Base-by-base conservation (phyloP, 2,888 invertebrate genomes). In the Parapristionchus giblindavisi region DNA sequence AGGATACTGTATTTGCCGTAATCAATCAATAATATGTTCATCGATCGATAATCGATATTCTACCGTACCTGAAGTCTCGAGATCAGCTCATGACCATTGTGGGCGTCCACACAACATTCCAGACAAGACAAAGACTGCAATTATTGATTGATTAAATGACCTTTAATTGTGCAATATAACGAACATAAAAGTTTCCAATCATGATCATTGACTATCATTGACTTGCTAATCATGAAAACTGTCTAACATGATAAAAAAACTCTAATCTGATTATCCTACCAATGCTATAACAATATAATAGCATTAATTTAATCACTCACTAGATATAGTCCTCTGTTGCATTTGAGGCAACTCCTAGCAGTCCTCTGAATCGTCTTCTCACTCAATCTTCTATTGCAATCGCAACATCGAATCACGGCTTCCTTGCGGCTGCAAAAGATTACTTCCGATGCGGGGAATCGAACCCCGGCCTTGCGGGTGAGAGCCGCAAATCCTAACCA, bases 61-160 rank as follows among this genome's bases (percentile, higher is more conserved):
- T n/a, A n/a, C n/a, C n/a, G 81, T 48, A 85, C 66, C n/a, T 85
- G 77, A 56, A 77, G 75, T 38, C 83, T 71, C 11, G 84, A 77
- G n/a, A 78, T 61, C 11, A 86, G 78, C 29, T 77, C 77, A 74
- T 86, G 86, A 4, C 85, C 85, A 75, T 86, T 86, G 78, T 86
- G 86, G 6, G 73, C 60, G 63, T 86, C 84, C 4, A 86, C 85
- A 74, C 86, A 86, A 75, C 86, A 86, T 73, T 86, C 85, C 63
- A 86, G 77, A 71, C 86, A 86, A 14, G 80, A 78, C 58, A 81
- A 77, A 6, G 75, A 77, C 80, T 81, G 76, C n/a, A n/a, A n/a
- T 72, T 40, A 61, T 61, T 38, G 2, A 43, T 43, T 11, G 38
- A 43, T 43, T 43, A 43, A 14, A 43, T 43, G 11, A 8, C 43